Base-by-base conservation (phyloP, 2,113 vertebrate genomes). In the Pelvicachromis taeniatus region DNA sequence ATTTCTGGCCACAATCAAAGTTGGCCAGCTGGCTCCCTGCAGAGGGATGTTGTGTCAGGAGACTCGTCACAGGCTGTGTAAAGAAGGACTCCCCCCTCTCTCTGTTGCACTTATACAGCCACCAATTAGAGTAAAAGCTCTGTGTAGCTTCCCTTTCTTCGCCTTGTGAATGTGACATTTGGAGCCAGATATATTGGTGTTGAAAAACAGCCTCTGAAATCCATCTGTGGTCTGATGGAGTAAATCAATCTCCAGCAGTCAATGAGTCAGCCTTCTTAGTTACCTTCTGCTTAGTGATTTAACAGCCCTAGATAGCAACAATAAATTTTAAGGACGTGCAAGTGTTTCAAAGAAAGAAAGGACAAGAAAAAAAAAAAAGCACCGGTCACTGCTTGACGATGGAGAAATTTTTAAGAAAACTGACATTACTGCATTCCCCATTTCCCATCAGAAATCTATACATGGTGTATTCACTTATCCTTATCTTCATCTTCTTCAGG, bases 81-180 rank as follows among this genome's bases (percentile, higher is more conserved):
- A 88, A 85, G 54, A 21, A 85, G 85, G 79, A 52, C 54, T 40
- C 61, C 75, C 87, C 45, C 3, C 13, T 56, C 83, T 70, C 65
- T 82, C 78, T 84, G 26, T 78, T 21, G 17, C 55, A 59, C 78
- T 91, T 78, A 80, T 88, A 88, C 42, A 89, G 48, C 42, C 68
- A 83, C 88, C 89, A 95, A 93, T 95, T 93, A 93, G 84, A 87
- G 80, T 90, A 50, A 93, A 88, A 94, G 86, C 87, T 89, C 84
- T 80, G 85, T 4, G 88, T 83, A 85, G 63, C 82, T 80, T 87
- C 63, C 33, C 50, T 81, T 77, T 77, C 61, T 87, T 90, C 90
- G 88, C 94, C 92, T 93, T 94, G 83, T 58, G 78, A 90, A 79
- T 88, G 80, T 86, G 88, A 86, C 85, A 87, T 87, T 91, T 75